Conservation (phyloP, 2,888 invertebrate species). For the Enoplolaimus lenunculus region DNA sequence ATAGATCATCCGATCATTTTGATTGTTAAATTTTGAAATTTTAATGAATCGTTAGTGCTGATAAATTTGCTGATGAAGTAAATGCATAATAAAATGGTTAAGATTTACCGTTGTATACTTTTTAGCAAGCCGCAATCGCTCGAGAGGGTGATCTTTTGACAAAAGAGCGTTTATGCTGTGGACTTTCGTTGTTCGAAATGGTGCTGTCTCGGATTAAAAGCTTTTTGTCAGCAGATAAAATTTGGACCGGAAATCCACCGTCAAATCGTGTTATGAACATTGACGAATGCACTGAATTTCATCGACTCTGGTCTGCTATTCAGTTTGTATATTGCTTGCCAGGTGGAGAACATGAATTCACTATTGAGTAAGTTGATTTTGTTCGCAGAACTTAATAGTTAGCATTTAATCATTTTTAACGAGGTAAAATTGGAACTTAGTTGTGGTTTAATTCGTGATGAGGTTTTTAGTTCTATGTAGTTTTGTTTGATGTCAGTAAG, state of each 20-base stretch:
- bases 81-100: no score
- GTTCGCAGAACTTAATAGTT: no score
- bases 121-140: slow-evolving; percentile 78
- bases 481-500: no score
- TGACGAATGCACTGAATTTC: slow-evolving; percentile 92
- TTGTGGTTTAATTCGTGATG: no score
- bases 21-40: slow-evolving; percentile 18
- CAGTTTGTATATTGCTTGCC: slow-evolving; percentile 97
- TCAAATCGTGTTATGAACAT: slow-evolving; percentile 85
- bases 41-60: no score
- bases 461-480: no score
- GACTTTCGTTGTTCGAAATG: slow-evolving; percentile 87
- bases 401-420: no score
- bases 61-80: no score
- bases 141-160: slow-evolving; percentile 89
- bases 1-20: no score
- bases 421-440: no score
- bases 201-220: slow-evolving; percentile 71
- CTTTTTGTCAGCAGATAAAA: slow-evolving; percentile 53
- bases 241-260: slow-evolving; percentile 69
- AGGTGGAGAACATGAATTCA: slow-evolving; percentile 77
- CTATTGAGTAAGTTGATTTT: slow-evolving; percentile 73
- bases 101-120: no score
- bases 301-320: slow-evolving; percentile 86
- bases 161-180: slow-evolving; percentile 88